phyloP scores from a whole-genome alignment of 2,888 invertebrate genomes.

The Epistrophella euchroma region DNA sequence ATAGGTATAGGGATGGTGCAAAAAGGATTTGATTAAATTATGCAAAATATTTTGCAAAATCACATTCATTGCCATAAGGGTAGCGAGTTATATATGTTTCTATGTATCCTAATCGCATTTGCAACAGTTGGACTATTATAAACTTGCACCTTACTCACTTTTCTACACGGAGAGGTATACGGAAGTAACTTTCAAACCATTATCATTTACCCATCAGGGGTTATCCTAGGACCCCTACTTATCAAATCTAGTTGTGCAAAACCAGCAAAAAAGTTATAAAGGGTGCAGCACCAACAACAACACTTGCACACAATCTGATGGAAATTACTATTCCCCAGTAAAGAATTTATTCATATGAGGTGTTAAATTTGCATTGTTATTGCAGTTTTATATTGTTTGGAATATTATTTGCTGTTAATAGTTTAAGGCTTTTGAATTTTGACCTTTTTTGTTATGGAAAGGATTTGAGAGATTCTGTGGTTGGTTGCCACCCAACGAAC shows the following conservation, averaged over 20 bases:
- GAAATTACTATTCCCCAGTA: slow-evolving; percentile 50
- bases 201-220: slow-evolving; percentile 55
- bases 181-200: slow-evolving; percentile 54
- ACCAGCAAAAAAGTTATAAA: slow-evolving; percentile 29
- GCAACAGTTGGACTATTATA: slow-evolving; percentile 65
- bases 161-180: neutral
- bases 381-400: slow-evolving; percentile 62
- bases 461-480: slow-evolving; percentile 38
- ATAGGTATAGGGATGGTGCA: neutral
- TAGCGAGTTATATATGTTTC: neutral
- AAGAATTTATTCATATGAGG: slow-evolving; percentile 66
- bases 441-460: slow-evolving; percentile 49
- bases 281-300: slow-evolving; percentile 32
- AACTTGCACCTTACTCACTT: slow-evolving; percentile 60
- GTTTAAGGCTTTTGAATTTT: slow-evolving; percentile 70
- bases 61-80: neutral
- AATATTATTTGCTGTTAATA: slow-evolving; percentile 50
- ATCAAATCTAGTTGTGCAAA: slow-evolving; percentile 26
- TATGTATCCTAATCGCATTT: slow-evolving; percentile 66
- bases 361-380: slow-evolving; percentile 71
- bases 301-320: slow-evolving; percentile 1
- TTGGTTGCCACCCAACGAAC: neutral
- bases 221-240: slow-evolving; percentile 9
- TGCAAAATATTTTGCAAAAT: slow-evolving; percentile 67
- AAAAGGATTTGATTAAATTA: slow-evolving; percentile 58